A percentile compares a stretch with the other conserved stretches of the same genome.
These are phyloP conservation scores for Leptodactylus fallax DNA, from an alignment of 2,797 vertebrate species.

Conservation along the genomic window DNA sequence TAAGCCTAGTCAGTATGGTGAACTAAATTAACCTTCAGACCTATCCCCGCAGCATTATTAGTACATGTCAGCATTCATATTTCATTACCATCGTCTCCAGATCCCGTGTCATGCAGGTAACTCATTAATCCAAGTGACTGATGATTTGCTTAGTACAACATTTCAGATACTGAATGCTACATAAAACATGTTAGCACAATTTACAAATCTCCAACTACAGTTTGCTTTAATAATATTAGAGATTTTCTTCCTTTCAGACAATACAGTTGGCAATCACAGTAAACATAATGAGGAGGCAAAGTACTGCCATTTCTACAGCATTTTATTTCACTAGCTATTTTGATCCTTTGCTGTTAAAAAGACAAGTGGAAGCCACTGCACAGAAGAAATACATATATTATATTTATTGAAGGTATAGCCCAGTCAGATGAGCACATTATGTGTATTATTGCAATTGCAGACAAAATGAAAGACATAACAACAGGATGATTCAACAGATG, in stretches of 20 bases:
- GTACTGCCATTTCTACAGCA: conserved; percentile 47
- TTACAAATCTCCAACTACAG: not conserved
- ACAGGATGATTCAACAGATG: conserved; percentile 33
- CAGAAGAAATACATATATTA: conserved; percentile 51
- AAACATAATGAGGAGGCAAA: conserved; percentile 49
- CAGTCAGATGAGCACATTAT: conserved; percentile 57
- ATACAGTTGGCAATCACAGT: conserved; percentile 31
- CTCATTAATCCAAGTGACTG: conserved; percentile 19
- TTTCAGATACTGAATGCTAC: not conserved
- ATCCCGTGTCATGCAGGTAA: not conserved
- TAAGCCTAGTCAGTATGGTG: not conserved
- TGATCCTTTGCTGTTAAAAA: conserved; percentile 56
- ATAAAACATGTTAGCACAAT: not conserved
- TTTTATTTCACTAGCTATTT: conserved; percentile 54
- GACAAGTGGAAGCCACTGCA: conserved; percentile 58
- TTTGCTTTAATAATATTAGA: conserved; percentile 33
- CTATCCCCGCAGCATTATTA: not conserved
- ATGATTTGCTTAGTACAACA: not conserved
- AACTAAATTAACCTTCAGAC: not conserved
- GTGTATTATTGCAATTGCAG: conserved; percentile 50
- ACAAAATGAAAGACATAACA: conserved; percentile 56
- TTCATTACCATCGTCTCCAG: conserved; percentile 8
- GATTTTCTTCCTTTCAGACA: conserved; percentile 35
- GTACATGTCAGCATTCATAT: not conserved
- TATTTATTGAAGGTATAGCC: conserved; percentile 55